A percentile compares a stretch with the other conserved stretches of the same genome.
Evolutionary conservation across 1,140 invertebrate species (phyloP).

Genomic region (Phthorimaea operculella): DNA sequence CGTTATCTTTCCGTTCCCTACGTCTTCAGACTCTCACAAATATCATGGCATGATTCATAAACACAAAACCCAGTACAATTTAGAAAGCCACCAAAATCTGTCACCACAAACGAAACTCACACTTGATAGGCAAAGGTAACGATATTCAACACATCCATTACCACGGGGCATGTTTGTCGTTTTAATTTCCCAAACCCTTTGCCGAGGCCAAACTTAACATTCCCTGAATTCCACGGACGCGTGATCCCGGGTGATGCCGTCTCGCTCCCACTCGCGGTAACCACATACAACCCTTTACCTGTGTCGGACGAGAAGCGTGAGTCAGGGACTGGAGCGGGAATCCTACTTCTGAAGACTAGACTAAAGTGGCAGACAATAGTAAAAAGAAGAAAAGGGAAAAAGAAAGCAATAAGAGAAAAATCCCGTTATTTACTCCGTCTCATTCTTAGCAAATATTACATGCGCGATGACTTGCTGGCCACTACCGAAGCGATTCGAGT

Average conservation of each 20-base stretch:
- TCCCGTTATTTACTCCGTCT: too few relatives aligned
- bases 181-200: slow-evolving; percentile 54
- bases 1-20: too few relatives aligned
- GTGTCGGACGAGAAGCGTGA: slow-evolving; percentile 9
- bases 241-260: slow-evolving; percentile 18
- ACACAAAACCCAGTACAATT: too few relatives aligned
- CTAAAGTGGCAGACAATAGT: too few relatives aligned
- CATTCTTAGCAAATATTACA: too few relatives aligned
- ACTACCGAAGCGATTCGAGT: too few relatives aligned
- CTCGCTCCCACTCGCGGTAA: background rate
- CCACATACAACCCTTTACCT: slow-evolving; percentile 4
- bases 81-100: background rate
- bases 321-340: background rate
- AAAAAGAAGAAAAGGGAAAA: too few relatives aligned
- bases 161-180: slow-evolving; percentile 38
- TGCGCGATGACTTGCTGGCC: too few relatives aligned
- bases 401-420: too few relatives aligned
- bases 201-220: slow-evolving; percentile 41
- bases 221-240: slow-evolving; percentile 35
- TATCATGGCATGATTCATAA: too few relatives aligned
- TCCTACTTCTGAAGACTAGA: too few relatives aligned
- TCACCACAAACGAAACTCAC: slow-evolving; percentile 4
- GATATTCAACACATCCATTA: slow-evolving; percentile 34
- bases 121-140: slow-evolving; percentile 22
- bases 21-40: too few relatives aligned